A percentile compares a stretch with the other conserved stretches of the same genome.
Evolutionary conservation across 2,888 invertebrate species (phyloP).

Genomic region (Tricholauxania praeusta): DNA sequence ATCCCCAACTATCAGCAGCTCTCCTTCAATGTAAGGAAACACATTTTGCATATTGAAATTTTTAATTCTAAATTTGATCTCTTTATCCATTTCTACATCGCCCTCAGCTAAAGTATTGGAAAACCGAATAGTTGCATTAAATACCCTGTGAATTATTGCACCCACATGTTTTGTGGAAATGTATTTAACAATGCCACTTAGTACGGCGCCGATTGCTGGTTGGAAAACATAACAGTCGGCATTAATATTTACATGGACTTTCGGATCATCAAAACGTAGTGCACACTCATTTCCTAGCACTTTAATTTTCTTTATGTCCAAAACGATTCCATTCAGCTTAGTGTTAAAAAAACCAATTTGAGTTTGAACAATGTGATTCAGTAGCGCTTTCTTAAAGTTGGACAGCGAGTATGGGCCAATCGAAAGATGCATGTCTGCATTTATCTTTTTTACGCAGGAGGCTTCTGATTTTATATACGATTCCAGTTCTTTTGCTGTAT

Average conservation of each 20-base stretch:
- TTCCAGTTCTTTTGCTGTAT: conserved; percentile 67
- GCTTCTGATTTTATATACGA: conserved; percentile 68
- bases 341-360: conserved; percentile 70
- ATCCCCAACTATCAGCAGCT: conserved; percentile 49
- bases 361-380: conserved; percentile 65
- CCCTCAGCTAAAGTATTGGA: conserved; percentile 51
- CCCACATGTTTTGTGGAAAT: conserved; percentile 70
- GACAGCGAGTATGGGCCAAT: conserved; percentile 71
- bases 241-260: conserved; percentile 72
- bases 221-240: conserved; percentile 76
- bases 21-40: conserved; percentile 66
- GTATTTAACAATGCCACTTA: conserved; percentile 74
- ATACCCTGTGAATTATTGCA: conserved; percentile 74
- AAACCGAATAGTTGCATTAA: conserved; percentile 74
- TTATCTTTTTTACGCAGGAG: conserved; percentile 69
- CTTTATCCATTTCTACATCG: conserved; percentile 66
- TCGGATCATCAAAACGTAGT: conserved; percentile 71
- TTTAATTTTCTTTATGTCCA: conserved; percentile 74
- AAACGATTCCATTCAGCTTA: conserved; percentile 72
- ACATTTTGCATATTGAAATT: conserved; percentile 60
- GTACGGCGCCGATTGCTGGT: conserved; percentile 70
- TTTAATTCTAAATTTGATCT: conserved; percentile 64
- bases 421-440: conserved; percentile 69
- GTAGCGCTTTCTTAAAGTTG: conserved; percentile 69
- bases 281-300: conserved; percentile 69